Percentiles rank a stretch among this genome's conserved stretches.
phyloP scores from a whole-genome alignment of 2,113 vertebrate species.

The Hippocampus zosterae region DNA sequence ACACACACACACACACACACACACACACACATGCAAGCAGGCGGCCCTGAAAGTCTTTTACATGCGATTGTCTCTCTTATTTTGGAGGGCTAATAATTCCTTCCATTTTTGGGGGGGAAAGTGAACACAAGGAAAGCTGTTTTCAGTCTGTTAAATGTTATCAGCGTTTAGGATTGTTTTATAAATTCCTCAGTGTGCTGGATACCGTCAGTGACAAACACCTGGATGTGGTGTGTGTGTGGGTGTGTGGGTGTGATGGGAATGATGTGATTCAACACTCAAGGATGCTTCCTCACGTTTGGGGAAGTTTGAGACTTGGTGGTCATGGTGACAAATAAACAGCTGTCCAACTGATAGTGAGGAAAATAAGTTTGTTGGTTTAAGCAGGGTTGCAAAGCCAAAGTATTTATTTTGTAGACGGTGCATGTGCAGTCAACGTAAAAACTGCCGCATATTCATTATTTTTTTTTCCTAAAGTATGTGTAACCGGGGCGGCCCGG shows the following conservation, averaged over 20 bases:
- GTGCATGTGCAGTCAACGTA: no score
- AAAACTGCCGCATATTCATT: no score
- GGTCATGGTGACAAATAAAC: not conserved
- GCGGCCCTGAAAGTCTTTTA: slow-evolving; percentile 57
- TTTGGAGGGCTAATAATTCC: slow-evolving; percentile 21
- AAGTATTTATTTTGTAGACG: no score
- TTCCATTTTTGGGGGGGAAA: slow-evolving; percentile 15
- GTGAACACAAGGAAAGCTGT: slow-evolving; percentile 7
- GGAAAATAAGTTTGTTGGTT: not conserved
- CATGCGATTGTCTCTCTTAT: slow-evolving; percentile 8
- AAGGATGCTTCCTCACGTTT: not conserved
- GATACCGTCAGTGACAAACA: not conserved
- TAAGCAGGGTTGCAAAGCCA: no score
- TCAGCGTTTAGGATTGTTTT: not conserved
- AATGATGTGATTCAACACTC: not conserved
- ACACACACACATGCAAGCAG: not conserved
- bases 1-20: slow-evolving; percentile 11
- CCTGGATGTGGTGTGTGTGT: not conserved
- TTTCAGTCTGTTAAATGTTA: not conserved
- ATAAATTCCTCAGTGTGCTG: not conserved
- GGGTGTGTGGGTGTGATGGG: not conserved
- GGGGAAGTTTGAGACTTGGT: not conserved
- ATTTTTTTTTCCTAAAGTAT: no score
- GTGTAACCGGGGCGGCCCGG: no score
- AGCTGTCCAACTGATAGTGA: not conserved